Conservation (phyloP, 2,797 vertebrate genomes). For the Paguma larvata region DNA sequence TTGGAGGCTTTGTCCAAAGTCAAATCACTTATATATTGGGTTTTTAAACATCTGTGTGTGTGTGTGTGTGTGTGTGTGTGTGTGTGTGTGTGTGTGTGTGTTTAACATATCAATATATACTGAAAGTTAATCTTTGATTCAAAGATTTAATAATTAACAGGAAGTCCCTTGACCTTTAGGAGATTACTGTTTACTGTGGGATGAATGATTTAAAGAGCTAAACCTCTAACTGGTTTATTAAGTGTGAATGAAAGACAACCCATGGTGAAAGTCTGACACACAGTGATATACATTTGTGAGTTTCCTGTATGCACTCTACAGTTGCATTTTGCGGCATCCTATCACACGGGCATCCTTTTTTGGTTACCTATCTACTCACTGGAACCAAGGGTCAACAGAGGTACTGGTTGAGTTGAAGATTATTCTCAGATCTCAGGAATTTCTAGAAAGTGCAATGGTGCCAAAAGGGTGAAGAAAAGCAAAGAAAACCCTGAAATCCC, state of each 20-base stretch:
- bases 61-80: neutral
- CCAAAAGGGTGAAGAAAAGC: neutral
- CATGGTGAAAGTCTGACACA: neutral
- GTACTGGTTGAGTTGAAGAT: neutral
- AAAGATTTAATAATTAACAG: conserved; percentile 12
- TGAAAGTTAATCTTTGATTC: conserved; percentile 3
- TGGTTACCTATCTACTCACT: neutral
- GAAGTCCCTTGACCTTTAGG: neutral
- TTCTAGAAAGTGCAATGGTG: neutral
- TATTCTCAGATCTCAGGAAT: neutral
- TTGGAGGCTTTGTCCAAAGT: neutral
- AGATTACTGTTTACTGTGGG: neutral
- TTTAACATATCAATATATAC: neutral
- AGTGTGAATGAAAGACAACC: neutral
- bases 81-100: neutral
- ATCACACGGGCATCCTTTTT: neutral
- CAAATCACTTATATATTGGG: neutral
- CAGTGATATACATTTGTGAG: fast-evolving
- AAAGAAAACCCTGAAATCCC: neutral
- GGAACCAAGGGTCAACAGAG: neutral
- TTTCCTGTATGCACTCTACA: fast-evolving
- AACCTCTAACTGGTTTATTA: neutral
- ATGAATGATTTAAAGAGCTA: neutral
- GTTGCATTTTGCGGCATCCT: neutral
- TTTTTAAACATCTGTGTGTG: neutral